Percentiles rank a stretch among this genome's conserved stretches.
These are phyloP conservation scores for Enteromius unitaeniatus DNA, from an alignment of 2,797 vertebrate genomes.

Conservation along the genomic window DNA sequence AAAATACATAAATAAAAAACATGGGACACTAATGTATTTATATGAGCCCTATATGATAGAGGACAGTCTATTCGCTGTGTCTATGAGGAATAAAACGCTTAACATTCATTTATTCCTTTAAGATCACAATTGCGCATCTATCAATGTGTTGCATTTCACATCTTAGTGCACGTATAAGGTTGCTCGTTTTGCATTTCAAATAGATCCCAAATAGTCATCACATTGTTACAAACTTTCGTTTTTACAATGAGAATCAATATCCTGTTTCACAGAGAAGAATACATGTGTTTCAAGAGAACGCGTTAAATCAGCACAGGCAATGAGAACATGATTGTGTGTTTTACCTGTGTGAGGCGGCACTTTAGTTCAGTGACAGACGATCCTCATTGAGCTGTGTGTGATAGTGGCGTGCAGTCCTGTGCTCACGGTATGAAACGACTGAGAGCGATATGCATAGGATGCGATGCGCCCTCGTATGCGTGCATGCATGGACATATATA, in stretches of 20 bases:
- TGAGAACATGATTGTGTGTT: constrained; percentile 4
- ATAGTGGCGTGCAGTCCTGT: constrained; percentile 66
- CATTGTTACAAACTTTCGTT: background rate
- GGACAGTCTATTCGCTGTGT: background rate
- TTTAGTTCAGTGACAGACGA: constrained; percentile 49
- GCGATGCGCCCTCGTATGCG: background rate
- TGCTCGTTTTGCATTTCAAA: background rate
- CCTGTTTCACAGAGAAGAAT: background rate
- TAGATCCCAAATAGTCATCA: background rate
- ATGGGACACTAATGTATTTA: background rate
- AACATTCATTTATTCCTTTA: background rate
- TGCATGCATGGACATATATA: background rate
- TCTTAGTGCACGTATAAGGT: background rate
- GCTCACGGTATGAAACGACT: constrained; percentile 61
- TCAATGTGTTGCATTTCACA: background rate
- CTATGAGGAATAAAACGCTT: background rate
- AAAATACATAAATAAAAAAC: background rate
- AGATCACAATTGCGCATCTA: background rate
- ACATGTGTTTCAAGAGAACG: background rate
- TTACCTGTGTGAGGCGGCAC: constrained; percentile 55
- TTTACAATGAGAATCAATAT: constrained; percentile 18
- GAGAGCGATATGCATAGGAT: constrained; percentile 1
- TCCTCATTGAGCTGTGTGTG: background rate
- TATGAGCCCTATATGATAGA: background rate
- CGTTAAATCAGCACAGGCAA: background rate